A percentile compares a stretch with the other conserved stretches of the same genome.
Conservation (phyloP, 2,797 vertebrate genomes). For the Pipistrellus pygmaeus region DNA sequence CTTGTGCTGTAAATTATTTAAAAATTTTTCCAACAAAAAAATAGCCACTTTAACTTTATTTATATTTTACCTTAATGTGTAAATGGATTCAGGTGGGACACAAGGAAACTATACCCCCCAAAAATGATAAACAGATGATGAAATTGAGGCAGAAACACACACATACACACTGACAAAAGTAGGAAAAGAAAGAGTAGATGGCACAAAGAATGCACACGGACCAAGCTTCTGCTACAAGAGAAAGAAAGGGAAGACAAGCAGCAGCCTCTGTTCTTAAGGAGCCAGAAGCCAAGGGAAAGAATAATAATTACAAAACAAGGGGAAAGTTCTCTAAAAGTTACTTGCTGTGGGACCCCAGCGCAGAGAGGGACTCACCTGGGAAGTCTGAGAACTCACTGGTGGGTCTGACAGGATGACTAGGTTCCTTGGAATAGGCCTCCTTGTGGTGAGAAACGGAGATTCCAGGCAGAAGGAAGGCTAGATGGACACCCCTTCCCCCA, state of each 20-base stretch:
- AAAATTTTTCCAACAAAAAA: background rate
- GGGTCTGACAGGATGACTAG: background rate
- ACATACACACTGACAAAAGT: background rate
- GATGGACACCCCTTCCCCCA: no score
- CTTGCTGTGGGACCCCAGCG: background rate
- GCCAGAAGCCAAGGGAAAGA: background rate
- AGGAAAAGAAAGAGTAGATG: background rate
- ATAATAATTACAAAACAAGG: conserved; percentile 10
- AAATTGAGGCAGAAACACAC: background rate
- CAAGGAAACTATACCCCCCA: conserved; percentile 27
- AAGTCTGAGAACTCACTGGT: background rate
- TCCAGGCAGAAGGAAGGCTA: background rate
- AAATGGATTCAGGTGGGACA: background rate
- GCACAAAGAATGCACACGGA: background rate
- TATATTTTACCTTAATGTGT: background rate
- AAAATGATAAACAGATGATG: conserved; percentile 15
- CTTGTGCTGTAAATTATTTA: conserved; percentile 40
- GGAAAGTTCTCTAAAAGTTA: background rate
- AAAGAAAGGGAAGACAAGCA: background rate
- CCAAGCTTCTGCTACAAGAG: background rate
- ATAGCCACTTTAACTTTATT: background rate
- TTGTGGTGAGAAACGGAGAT: background rate
- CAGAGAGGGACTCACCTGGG: background rate
- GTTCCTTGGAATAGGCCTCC: background rate
- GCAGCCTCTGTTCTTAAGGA: background rate